Base-by-base conservation (phyloP, 2,797 vertebrate genomes). In the Eulemur rubriventer region DNA sequence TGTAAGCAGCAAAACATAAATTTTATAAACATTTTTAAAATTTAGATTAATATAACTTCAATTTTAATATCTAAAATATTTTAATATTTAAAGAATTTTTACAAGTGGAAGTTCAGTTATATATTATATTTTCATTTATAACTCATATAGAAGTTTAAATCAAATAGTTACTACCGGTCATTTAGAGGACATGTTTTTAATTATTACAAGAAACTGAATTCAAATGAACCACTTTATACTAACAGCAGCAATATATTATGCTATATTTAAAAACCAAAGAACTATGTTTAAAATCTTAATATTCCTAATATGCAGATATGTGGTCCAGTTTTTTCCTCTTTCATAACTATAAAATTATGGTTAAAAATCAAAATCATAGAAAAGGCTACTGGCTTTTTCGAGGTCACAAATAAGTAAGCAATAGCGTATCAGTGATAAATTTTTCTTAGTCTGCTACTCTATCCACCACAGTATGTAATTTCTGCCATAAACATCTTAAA, bases 401-500 rank as follows among this genome's bases (percentile, higher is more conserved):
- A 90, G 72, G 73, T 94, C 57, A 94, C 28, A 97, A 82, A 93
- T 52, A 96, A 94, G 67, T 92, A 97, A 94, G 28, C 33, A 94
- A 85, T 80, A 94, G 26, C 33, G 46, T 95, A 81, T 95, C 72
- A 95, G 80, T 93, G 86, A 96, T 96, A 91, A 90, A 73, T 72
- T 92, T 95, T 96, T 96, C 95, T 89, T 94, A 95, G 67, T 97
- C 95, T 97, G 94, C 55, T 97, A 89, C 89, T 95, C 96, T 92
- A 95, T 89, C 91, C 63, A 93, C 94, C 93, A 97, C 80, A 96
- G 80, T 97, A 96, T 97, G 94, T 93, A 97, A 97, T 96, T 97
- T 96, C 94, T 98, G 87, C 96, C 96, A 98, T 96, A 97, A 97
- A 97, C 96, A 96, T 97, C 92, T 97, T 97, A 97, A 97, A 98